Evolutionary conservation across 2,797 vertebrate species (phyloP), one percentile per base, ranked within the genome.

Genomic region (Oreortyx pictus): DNA sequence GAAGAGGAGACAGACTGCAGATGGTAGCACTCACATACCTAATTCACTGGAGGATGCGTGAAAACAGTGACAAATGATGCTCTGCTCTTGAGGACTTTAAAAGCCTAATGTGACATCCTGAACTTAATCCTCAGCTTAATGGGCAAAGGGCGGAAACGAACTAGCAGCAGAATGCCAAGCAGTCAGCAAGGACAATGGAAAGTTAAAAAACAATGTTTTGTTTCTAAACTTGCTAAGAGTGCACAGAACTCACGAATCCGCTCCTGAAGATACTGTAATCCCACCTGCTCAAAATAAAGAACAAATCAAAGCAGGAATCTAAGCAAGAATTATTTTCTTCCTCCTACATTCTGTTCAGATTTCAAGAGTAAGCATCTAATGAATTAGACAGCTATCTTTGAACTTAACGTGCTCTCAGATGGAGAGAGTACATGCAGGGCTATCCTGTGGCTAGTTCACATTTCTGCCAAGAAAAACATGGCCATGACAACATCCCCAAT

Each of bases 151-250:
- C 24, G 57, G 35, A 52, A 86, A 77, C 1, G 0, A 86, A 27
- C 61, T 47, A 93, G 49, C 22, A 92, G 47, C 16, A 49, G 16
- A 90, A 88, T 22, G 37, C 33, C 78, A 71, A 74, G 25, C 43
- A 62, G 66, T 20, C 37, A 91, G 61, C 33, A 75, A 90, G 54
- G 77, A 44, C 83, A 86, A 27, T 2, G 22, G 23, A 39, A 85
- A 90, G 66, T 64, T 27, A 2, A n/a, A 84, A 52, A 35, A 2
- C 7, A 22, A 7, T 1, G 1, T 0, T 2, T 10, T 83, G 76
- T 66, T 31, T 79, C n/a, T 22, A 59, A 75, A 37, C 24, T 64
- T 75, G 9, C 46, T 20, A 39, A 41, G 20, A 35, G 33, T 11
- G 61, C 75, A 75, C n/a, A 82, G 14, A 90, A 66, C 39, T 33